phyloP scores from a whole-genome alignment of 2,797 vertebrate species.

The Xiphophorus birchmanni region DNA sequence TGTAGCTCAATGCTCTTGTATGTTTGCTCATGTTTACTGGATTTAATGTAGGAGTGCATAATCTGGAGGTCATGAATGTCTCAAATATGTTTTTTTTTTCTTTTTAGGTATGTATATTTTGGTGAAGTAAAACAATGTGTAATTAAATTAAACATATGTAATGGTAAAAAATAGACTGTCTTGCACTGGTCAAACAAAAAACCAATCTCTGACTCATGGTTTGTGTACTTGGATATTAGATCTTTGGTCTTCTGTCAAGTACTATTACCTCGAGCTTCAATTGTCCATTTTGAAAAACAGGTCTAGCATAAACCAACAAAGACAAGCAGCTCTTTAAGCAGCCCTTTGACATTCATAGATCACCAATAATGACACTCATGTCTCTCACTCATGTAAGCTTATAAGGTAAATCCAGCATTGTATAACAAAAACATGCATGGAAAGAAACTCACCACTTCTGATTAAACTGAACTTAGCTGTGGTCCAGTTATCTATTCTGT shows the following conservation, averaged over 20 bases:
- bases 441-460: neutral
- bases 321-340: neutral
- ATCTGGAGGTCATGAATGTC: neutral
- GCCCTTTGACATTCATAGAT: neutral
- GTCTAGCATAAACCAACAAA: neutral
- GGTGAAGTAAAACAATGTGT: neutral
- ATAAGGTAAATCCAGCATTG: neutral
- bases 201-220: neutral
- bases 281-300: neutral
- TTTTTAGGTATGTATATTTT: neutral
- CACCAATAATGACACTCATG: neutral
- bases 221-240: neutral
- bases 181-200: neutral
- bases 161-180: neutral
- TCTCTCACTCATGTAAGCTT: neutral
- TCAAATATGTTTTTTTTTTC: neutral
- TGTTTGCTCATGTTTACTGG: constrained; percentile 17
- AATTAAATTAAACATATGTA: neutral
- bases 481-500: neutral
- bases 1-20: constrained; percentile 32
- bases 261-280: neutral
- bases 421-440: neutral
- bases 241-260: neutral
- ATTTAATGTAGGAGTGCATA: constrained; percentile 1
- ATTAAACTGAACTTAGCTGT: neutral